Base-by-base conservation (phyloP, 2,888 invertebrate genomes). In the Sphecodes monilicornis region DNA sequence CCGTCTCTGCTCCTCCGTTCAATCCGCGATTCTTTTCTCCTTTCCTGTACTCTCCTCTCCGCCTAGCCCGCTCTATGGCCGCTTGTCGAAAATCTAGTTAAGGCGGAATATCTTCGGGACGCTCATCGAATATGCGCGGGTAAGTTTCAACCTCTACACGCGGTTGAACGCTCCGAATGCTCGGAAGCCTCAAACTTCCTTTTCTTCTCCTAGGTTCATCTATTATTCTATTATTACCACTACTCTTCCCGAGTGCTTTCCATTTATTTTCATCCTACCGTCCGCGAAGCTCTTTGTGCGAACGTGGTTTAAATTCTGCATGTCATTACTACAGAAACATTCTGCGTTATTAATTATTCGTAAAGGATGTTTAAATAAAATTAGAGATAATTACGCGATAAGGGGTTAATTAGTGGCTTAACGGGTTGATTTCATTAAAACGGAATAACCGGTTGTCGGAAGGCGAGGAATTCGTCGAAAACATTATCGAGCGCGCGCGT, bases 51-150 rank as follows among this genome's bases (percentile, higher is more conserved):
- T n/a, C n/a, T n/a, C 29, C 16, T 16, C 26, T 26, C n/a, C 57
- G 16, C 16, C 6, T 29, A 29, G 16, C 4, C 4, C 26, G 26
- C 4, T 26, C 57, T 26, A 57, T 57, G 57, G 13, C 57, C 57
- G 57, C 26, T 26, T 26, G 57, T 57, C 57, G 57, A 26, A 57
- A 60, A 60, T 60, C 57, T 60, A 60, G 57, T 60, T 60, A 60
- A 60, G 57, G 26, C 26, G 29, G 57, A 4, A 29, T 5, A 57
- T 29, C 26, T 29, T 5, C 57, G 57, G 16, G 57, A 5, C 57
- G 57, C 29, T 60, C 57, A 29, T 60, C 57, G 29, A 60, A 60
- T 60, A 60, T 60, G 57, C 57, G 57, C 29, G 57, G 29, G 26
- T 60, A 60, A 4, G 16, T 60, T 16, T 50, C 29, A 60, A 26